Evolutionary conservation across 2,113 vertebrate genomes (phyloP).

Genomic region (Odontesthes bonariensis): DNA sequence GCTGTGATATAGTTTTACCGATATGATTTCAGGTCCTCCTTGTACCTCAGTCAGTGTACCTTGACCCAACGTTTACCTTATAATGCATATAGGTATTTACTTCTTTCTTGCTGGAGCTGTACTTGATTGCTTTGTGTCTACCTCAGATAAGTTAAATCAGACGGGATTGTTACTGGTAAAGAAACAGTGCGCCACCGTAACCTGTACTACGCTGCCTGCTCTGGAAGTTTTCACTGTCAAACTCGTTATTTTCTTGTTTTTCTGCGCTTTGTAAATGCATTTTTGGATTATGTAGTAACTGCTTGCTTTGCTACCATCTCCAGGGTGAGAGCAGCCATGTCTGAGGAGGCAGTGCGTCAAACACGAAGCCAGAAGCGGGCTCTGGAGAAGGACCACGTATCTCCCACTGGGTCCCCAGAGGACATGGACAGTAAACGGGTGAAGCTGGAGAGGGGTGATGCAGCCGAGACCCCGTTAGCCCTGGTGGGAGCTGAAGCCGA

Average conservation of each 20-base stretch:
- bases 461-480: conserved; percentile 42
- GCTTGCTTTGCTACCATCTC: conserved; percentile 7
- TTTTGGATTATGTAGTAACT: not conserved
- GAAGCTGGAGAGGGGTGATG: conserved; percentile 87
- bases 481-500: conserved; percentile 59
- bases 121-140: not conserved
- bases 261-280: not conserved
- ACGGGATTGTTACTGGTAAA: not conserved
- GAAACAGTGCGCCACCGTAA: not conserved
- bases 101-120: not conserved
- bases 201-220: not conserved
- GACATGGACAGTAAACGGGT: conserved; percentile 90
- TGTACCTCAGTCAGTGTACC: not conserved
- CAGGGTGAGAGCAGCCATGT: conserved; percentile 87
- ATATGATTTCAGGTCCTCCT: not conserved
- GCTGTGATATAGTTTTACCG: not conserved
- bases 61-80: not conserved
- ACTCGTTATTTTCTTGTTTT: not conserved
- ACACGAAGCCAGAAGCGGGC: conserved; percentile 97
- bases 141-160: no score
- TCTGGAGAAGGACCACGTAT: conserved; percentile 85
- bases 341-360: conserved; percentile 91
- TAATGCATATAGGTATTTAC: not conserved
- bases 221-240: not conserved
- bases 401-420: conserved; percentile 54